Percentiles rank a stretch among this genome's conserved stretches.
These are phyloP conservation scores for Meloe dianella DNA, from an alignment of 2,888 invertebrate species.

Conservation along the genomic window DNA sequence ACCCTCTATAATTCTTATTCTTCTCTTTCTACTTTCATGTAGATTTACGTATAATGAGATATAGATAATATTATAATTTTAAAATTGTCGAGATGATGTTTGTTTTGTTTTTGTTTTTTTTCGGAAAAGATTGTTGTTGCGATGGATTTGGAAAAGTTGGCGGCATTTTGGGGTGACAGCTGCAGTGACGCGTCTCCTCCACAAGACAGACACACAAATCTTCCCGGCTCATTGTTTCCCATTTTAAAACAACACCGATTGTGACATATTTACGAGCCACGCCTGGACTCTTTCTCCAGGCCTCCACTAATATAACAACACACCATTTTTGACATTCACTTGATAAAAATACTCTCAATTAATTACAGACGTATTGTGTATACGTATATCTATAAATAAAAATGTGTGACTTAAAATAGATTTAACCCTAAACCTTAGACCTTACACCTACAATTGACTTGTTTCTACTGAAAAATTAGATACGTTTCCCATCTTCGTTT, in stretches of 20 bases:
- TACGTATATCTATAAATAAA: not conserved
- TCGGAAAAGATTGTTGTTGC: constrained; percentile 44
- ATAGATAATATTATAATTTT: not conserved
- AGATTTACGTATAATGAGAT: not conserved
- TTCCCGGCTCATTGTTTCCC: constrained; percentile 59
- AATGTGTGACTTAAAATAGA: not conserved
- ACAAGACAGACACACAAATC: constrained; percentile 58
- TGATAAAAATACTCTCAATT: constrained; percentile 51
- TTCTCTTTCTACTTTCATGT: not conserved
- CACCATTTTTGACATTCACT: constrained; percentile 49
- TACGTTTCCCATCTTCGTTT: too few species aligned
- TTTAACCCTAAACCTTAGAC: constrained; percentile 7
- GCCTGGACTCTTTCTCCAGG: constrained; percentile 46
- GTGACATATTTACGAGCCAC: constrained; percentile 59
- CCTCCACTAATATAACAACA: constrained; percentile 15
- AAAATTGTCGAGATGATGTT: not conserved
- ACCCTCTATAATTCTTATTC: too few species aligned
- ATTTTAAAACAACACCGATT: constrained; percentile 59
- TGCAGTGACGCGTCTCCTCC: constrained; percentile 53
- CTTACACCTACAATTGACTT: not conserved
- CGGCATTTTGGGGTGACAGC: constrained; percentile 51
- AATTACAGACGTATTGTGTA: constrained; percentile 37
- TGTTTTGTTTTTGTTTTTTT: too few species aligned
- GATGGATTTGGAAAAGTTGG: constrained; percentile 49
- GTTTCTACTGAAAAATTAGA: not conserved